These are phyloP conservation scores for Coracopsis vasa DNA, from an alignment of 2,113 vertebrate genomes.

Conservation along the genomic window DNA sequence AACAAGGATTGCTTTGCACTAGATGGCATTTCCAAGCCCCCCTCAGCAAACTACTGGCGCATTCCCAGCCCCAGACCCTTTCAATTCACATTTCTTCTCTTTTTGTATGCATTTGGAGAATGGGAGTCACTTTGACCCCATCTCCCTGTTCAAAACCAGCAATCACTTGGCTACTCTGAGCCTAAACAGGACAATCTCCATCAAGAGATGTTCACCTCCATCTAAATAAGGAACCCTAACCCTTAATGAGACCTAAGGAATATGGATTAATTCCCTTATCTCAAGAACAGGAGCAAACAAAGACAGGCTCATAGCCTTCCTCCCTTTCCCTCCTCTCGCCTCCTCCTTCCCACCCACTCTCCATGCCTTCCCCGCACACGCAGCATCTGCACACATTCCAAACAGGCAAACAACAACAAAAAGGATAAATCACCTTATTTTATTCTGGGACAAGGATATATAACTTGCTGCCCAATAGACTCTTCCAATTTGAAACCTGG, in stretches of 20 bases:
- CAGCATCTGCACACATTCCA: background rate
- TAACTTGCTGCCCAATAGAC: background rate
- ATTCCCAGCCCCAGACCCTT: background rate
- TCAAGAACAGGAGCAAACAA: background rate
- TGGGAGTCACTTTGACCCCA: background rate
- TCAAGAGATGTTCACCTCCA: background rate
- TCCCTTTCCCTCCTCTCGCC: background rate
- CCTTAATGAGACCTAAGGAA: background rate
- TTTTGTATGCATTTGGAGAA: background rate
- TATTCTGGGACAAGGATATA: background rate
- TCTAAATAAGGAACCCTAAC: background rate
- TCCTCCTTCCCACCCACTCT: background rate
- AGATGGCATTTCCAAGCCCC: background rate
- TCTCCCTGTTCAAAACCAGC: background rate
- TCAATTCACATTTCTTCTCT: background rate
- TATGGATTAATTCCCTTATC: background rate
- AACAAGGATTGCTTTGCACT: background rate
- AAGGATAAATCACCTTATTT: background rate
- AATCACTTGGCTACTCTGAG: background rate
- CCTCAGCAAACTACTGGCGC: background rate
- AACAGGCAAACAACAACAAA: background rate
- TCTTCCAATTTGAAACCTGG: background rate
- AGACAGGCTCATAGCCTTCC: background rate
- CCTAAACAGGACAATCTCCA: background rate
- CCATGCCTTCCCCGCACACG: accelerated